Base-by-base conservation (phyloP, 2,113 vertebrate species). In the Syrrhaptes paradoxus region DNA sequence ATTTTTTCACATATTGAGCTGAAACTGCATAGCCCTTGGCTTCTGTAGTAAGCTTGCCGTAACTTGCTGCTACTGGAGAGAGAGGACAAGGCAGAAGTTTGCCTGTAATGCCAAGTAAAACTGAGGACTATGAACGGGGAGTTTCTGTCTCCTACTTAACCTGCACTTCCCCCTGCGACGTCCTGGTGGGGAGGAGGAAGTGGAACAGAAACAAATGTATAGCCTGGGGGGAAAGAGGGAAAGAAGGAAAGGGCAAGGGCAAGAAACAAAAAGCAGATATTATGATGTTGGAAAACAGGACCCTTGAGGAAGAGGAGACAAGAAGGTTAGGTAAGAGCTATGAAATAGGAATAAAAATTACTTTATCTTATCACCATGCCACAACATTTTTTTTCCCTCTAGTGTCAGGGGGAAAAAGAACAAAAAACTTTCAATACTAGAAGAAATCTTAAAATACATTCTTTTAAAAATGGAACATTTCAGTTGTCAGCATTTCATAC, bases 231-330 rank as follows among this genome's bases (percentile, higher is more conserved):
- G 59, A 87, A 85, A 85, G 41, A 83, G 34, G 49, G 70, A 94
- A 89, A 86, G n/a, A 91, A 67, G 57, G 57, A 94, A 89, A 94
- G 63, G 62, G 88, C 63, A 86, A 92, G 92, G 94, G 90, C 90
- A 93, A 90, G 92, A 90, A 94, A 88, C 63, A 92, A 86, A 94
- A 92, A 71, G 78, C 63, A 92, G 63, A 90, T 74, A 63, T 70
- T 88, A 80, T 17, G 46, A 95, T 80, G 79, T 52, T 89, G 57
- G 76, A 94, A 95, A 92, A 96, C 55, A 93, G 83, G 72, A 84
- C 75, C 68, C 68, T 58, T 63, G 95, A 93, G 90, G 22, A 93
- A 93, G 1, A 58, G 46, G 45, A 84, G 65, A 78, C 57, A 74
- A 91, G 51, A 88, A 74, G 46, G 16, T 86, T 89, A 89, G 76